phyloP scores from a whole-genome alignment of 2,797 vertebrate genomes.

The Xenops minutus region DNA sequence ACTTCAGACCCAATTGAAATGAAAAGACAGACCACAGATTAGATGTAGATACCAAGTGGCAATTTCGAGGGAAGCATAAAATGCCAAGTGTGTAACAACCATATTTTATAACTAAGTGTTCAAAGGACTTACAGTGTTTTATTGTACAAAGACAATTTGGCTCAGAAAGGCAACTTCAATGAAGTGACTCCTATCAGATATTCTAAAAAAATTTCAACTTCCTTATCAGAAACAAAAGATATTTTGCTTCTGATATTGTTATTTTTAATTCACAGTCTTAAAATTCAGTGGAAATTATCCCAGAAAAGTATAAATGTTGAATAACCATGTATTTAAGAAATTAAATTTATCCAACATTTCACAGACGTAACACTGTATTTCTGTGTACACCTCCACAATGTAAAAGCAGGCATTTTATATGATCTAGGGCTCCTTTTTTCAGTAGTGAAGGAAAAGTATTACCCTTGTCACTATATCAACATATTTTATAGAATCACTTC shows the following conservation, averaged over 20 bases:
- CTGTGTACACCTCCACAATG: background rate
- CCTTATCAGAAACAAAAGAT: background rate
- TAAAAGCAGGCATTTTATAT: background rate
- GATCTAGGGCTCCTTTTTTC: background rate
- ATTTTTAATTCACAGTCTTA: background rate
- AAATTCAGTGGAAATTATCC: background rate
- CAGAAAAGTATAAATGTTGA: background rate
- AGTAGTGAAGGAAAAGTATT: background rate
- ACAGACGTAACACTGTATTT: background rate
- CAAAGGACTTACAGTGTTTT: constrained; percentile 66
- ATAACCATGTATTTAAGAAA: background rate
- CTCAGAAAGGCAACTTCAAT: constrained; percentile 18
- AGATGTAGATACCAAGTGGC: constrained; percentile 68
- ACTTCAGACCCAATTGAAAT: constrained; percentile 76
- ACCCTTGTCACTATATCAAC: background rate
- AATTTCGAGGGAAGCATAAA: constrained; percentile 75
- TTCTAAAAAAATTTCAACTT: background rate
- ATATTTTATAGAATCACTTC: background rate
- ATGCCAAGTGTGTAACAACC: constrained; percentile 72
- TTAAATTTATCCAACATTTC: background rate
- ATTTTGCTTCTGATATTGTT: background rate
- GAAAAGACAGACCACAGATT: constrained; percentile 64
- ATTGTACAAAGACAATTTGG: constrained; percentile 34
- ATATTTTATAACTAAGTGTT: constrained; percentile 68
- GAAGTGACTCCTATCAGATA: background rate